Evolutionary conservation across 2,797 vertebrate genomes (phyloP).

Genomic region (Chelon labrosus): DNA sequence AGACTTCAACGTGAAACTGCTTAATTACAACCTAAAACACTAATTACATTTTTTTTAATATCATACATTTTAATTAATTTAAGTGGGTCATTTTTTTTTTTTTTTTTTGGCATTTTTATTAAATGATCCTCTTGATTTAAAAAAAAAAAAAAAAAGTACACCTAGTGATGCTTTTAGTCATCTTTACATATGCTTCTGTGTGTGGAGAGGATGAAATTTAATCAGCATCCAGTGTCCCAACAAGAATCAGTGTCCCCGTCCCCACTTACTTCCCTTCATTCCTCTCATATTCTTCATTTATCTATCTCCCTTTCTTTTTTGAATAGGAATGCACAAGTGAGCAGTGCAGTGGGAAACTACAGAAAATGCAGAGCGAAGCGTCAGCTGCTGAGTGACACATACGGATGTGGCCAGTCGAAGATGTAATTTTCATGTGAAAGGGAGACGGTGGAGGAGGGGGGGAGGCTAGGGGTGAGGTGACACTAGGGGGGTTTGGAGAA

Average conservation of each 20-base stretch:
- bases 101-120: slow-evolving; percentile 63
- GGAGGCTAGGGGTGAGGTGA: slow-evolving; percentile 23
- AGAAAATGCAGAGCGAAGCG: slow-evolving; percentile 74
- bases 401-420: slow-evolving; percentile 85
- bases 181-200: slow-evolving; percentile 41
- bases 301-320: slow-evolving; percentile 26
- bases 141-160: slow-evolving; percentile 33
- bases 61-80: slow-evolving; percentile 67
- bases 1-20: slow-evolving; percentile 38
- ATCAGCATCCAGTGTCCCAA: slow-evolving; percentile 14
- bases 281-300: slow-evolving; percentile 16
- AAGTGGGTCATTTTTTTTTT: slow-evolving; percentile 70
- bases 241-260: neutral
- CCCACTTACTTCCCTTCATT: slow-evolving; percentile 3
- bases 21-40: slow-evolving; percentile 70
- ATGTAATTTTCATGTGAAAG: slow-evolving; percentile 83
- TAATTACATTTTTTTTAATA: slow-evolving; percentile 75
- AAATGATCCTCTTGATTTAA: slow-evolving; percentile 45
- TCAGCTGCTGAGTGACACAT: slow-evolving; percentile 86
- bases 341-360: slow-evolving; percentile 43
- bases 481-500: slow-evolving; percentile 27
- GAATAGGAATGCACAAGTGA: slow-evolving; percentile 50
- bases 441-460: neutral
- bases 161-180: slow-evolving; percentile 49
- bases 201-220: slow-evolving; percentile 66